Base-by-base conservation (phyloP, 2,888 invertebrate genomes). In the Clistopyga incitator region DNA sequence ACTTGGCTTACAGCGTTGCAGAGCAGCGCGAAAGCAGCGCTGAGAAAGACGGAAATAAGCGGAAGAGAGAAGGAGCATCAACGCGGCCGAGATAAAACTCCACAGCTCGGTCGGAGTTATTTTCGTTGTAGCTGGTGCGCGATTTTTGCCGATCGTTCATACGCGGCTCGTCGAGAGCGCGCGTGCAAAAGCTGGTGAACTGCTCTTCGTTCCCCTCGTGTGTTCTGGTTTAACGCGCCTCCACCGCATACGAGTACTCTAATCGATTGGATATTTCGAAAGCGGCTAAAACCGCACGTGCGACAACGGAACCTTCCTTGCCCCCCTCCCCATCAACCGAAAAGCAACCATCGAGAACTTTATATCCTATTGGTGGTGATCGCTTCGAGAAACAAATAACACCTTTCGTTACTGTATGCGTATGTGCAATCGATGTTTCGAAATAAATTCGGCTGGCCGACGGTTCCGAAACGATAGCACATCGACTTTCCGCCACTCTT, bases 251-350 rank as follows among this genome's bases (percentile, higher is more conserved):
- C 65, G 25, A 59, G 52, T 78, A 78, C 68, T 82, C 77, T 74
- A 72, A 77, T 78, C 77, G 72, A 82, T 82, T 78, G 72, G 77
- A 78, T 82, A 82, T 78, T 82, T 78, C 47, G 67, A 78, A 78
- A 52, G 67, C 56, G 72, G 71, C 68, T 74, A 68, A n/a, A n/a
- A 77, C 77, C 77, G 54, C 81, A 72, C 81, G 81, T 78, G 81
- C 81, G 72, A 72, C 77, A 78, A 71, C 77, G 81, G 77, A 81
- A 81, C 65, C 71, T 52, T 13, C 29, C 29, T 15, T 6, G 34
- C 34, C 29, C 38, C 10, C 18, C 10, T 11, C n/a, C 15, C 29
- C 18, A 2, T n/a, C 34, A 18, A n/a, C 61, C 72, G 42, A 81
- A 81, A 81, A 67, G 67, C 25, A 59, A 50, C 52, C 65, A 71